Evolutionary conservation across 2,113 vertebrate species (phyloP).

Genomic region (Montifringilla adamsi): DNA sequence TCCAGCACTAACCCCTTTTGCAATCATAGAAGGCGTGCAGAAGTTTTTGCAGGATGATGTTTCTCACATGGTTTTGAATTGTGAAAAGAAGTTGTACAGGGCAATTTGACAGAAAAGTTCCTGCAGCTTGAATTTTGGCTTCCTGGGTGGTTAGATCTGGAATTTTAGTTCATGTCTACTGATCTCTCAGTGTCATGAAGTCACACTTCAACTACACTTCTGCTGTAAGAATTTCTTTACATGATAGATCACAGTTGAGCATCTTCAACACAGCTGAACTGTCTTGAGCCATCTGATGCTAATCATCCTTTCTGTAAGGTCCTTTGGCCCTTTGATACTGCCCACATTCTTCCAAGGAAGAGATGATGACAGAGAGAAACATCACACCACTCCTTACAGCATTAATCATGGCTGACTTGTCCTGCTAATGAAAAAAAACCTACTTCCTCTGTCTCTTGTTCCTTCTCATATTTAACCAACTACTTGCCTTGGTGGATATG

Average conservation of each 20-base stretch:
- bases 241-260: neutral
- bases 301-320: constrained; percentile 1
- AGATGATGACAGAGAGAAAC: neutral
- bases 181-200: neutral
- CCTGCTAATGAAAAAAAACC: neutral
- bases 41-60: neutral
- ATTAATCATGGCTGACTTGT: neutral
- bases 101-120: neutral
- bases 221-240: neutral
- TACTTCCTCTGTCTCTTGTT: neutral
- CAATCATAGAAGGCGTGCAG: neutral
- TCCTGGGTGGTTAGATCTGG: neutral
- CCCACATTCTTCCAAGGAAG: neutral
- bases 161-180: neutral
- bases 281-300: neutral
- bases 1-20: neutral
- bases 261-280: neutral
- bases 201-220: neutral
- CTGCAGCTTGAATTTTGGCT: neutral
- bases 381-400: neutral
- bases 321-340: neutral
- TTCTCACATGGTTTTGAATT: neutral
- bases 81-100: neutral
- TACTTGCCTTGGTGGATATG: neutral
- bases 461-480: neutral